phyloP scores from a whole-genome alignment of 2,888 invertebrate genomes.

The Herminia tarsipennalis region DNA sequence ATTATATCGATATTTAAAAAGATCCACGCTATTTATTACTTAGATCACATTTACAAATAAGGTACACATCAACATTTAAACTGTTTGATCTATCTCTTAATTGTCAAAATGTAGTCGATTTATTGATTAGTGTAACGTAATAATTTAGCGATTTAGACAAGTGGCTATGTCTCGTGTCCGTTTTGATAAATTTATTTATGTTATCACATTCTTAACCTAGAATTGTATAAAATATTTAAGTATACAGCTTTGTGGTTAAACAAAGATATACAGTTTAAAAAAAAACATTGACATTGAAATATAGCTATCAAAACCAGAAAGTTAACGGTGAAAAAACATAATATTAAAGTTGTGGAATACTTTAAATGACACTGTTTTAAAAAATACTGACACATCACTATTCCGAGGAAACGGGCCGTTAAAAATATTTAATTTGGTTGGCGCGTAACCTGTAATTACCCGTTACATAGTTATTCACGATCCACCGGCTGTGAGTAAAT shows the following conservation, averaged over 20 bases:
- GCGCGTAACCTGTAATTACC: slow-evolving; percentile 71
- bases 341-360: background rate
- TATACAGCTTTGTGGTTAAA: slow-evolving; percentile 7
- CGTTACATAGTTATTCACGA: slow-evolving; percentile 67
- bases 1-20: slow-evolving; percentile 34
- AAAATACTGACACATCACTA: slow-evolving; percentile 60
- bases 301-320: background rate
- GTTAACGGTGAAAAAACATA: background rate
- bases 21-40: slow-evolving; percentile 15
- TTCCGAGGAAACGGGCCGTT: slow-evolving; percentile 63
- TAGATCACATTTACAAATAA: slow-evolving; percentile 17
- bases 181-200: slow-evolving; percentile 34
- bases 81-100: slow-evolving; percentile 25
- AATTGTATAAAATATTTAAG: slow-evolving; percentile 25
- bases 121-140: slow-evolving; percentile 24
- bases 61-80: slow-evolving; percentile 16
- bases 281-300: slow-evolving; percentile 13
- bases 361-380: slow-evolving; percentile 1
- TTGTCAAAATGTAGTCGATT: slow-evolving; percentile 35
- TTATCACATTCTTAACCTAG: slow-evolving; percentile 30
- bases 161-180: slow-evolving; percentile 32
- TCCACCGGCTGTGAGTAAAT: slow-evolving; percentile 61
- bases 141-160: slow-evolving; percentile 36
- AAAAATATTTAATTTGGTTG: slow-evolving; percentile 77
- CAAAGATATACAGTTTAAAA: slow-evolving; percentile 7